Conservation (phyloP, 2,113 vertebrate species). For the Salvelinus fontinalis region DNA sequence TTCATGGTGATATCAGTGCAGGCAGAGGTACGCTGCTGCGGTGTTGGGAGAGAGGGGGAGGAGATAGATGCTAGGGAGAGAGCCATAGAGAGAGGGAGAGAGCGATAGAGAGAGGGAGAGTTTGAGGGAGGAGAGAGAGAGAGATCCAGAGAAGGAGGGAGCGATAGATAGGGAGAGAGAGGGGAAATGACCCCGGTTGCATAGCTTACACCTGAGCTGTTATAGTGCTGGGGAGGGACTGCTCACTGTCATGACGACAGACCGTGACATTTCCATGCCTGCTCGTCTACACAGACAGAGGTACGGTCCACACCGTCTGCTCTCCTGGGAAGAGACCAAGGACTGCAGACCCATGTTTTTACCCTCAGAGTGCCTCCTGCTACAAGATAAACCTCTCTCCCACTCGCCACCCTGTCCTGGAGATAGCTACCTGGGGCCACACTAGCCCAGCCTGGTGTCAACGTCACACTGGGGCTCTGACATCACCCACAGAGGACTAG, state of each 20-base stretch:
- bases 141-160: background rate
- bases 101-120: conserved; percentile 8
- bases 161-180: background rate
- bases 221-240: conserved; percentile 32
- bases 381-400: conserved; percentile 71
- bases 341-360: conserved; percentile 69
- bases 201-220: conserved; percentile 30
- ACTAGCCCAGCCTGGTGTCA: background rate
- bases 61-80: background rate
- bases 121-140: background rate
- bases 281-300: conserved; percentile 45
- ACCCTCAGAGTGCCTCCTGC: conserved; percentile 70
- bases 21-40: background rate
- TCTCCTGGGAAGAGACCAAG: conserved; percentile 55
- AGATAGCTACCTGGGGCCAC: conserved; percentile 32
- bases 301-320: conserved; percentile 30
- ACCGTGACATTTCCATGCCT: conserved; percentile 54
- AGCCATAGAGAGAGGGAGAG: conserved; percentile 5
- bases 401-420: conserved; percentile 50
- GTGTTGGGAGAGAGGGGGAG: background rate
- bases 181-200: background rate
- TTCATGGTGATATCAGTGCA: background rate
- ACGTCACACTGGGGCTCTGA: background rate
- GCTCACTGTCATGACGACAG: conserved; percentile 50
- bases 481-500: conserved; percentile 17